A percentile compares a stretch with the other conserved stretches of the same genome.
Conservation (phyloP, 2,797 vertebrate species). For the Rhynchonycteris naso region DNA sequence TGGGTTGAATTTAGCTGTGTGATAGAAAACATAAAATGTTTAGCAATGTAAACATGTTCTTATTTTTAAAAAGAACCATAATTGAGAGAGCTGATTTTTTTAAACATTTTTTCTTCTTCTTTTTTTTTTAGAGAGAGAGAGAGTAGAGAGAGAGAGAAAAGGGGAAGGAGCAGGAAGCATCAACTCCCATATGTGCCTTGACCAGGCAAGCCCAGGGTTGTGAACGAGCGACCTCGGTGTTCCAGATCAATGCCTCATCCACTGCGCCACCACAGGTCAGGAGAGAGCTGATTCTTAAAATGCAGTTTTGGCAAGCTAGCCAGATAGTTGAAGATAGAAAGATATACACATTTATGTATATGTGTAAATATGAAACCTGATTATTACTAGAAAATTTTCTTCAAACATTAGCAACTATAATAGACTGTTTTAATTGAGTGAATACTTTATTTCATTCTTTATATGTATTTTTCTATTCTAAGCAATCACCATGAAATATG, state of each 20-base stretch:
- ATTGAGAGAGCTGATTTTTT: not conserved
- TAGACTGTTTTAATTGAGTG: not conserved
- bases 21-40: not conserved
- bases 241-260: no score
- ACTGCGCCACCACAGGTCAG: no score
- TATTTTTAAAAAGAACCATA: not conserved
- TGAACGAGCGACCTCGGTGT: no score
- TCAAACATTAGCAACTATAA: not conserved
- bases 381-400: not conserved
- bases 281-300: not conserved
- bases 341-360: not conserved
- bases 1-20: not conserved
- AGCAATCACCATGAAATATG: not conserved
- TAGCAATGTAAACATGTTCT: not conserved
- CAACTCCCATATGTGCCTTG: no score
- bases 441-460: not conserved
- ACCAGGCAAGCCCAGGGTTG: no score
- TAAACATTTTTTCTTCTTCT: no score
- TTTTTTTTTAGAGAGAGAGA: no score
- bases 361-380: not conserved
- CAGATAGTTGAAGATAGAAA: not conserved
- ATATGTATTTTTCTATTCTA: not conserved
- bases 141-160: no score
- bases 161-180: no score
- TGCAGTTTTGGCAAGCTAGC: not conserved